Evolutionary conservation across 2,113 vertebrate species (phyloP), one percentile per base, ranked within the genome.

Genomic region (Euleptes europaea): DNA sequence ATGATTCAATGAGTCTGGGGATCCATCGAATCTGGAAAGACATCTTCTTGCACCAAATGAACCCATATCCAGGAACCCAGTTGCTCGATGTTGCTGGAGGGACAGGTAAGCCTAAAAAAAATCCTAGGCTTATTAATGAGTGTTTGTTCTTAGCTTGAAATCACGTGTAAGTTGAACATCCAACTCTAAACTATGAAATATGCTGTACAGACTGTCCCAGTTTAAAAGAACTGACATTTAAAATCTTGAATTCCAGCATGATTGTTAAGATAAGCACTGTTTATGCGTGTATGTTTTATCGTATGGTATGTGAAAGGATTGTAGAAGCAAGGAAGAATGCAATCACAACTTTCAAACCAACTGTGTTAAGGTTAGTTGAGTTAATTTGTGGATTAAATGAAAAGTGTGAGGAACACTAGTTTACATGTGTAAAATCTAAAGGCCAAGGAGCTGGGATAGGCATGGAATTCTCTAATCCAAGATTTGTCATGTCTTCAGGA

Each of bases 1-100:
- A 99, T 40, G 98, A 99, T 28, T 97, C 97, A 38, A 99, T 99
- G 98, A 98, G 97, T 89, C 87, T 99, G 26, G 99, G 99, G 38
- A 94, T 99, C 82, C 99, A 99, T 89, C 97, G 99, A 1, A 28
- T 99, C 35, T 99, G 99, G 99, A 99, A 99, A 86, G 98, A 99
- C 90, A 69, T 94, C 47, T 94, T 99, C 3, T 47, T 99, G n/a
- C 96, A 93, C 86, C 94, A 89, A 78, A 99, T 99, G 98, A 97
- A 96, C 90, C 99, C 98, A 0, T 95, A 95, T 76, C 98, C 98
- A 0, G 98, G 98, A 1, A 95, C 95, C 1, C 95, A 95, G 0
- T 97, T 99, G 23, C 96, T 99, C 23, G 99, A 99, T 84, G 97
- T 98, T 65, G 99, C 98, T 28, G 98, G 98, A 65, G 98, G 98